Base-by-base conservation (phyloP, 2,888 invertebrate species). In the Leptinotarsa haldemani region DNA sequence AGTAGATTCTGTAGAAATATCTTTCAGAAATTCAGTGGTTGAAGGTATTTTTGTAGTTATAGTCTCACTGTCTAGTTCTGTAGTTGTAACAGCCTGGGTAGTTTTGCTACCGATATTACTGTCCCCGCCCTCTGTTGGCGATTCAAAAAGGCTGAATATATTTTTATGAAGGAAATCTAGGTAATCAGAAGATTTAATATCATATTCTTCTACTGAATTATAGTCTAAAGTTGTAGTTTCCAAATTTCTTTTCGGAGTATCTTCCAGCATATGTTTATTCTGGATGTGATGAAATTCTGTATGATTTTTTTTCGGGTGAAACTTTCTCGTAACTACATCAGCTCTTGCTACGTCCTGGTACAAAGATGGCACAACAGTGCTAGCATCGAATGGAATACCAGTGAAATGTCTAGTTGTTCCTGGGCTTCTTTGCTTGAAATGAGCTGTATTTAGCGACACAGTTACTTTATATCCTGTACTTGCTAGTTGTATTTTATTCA, bases 351-450 rank as follows among this genome's bases (percentile, higher is more conserved):
- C 20, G 53, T 77, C 18, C 65, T 70, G 15, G 18, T 81, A 78
- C 30, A 80, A 79, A 68, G 76, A 79, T 2, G 84, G 83, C 64
- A 78, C 82, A 18, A 73, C 73, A 15, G 84, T 84, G 66, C 83
- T 84, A 22, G 82, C 78, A 71, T 81, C 80, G 40, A n/a, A n/a
- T 40, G 30, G 18, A 16, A 15, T 18, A 5, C 56, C 68, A 40
- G 9, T 46, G 68, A 84, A 84, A 74, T 84, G 84, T 25, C 85
- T 82, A 0, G 85, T 85, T 0, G 85, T 85, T 46, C 84, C 84
- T 4, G 82, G 80, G 46, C 78, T 81, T 65, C 84, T 74, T 69
- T 83, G 83, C 9, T 73, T 78, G 40, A 81, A 79, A 3, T 79
- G 78, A 2, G 80, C 80, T 1, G 80, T 76, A 52, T 73, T 72